These are phyloP conservation scores for Parotocinclus haroldoi DNA, from an alignment of 2,797 vertebrate genomes.

Conservation along the genomic window DNA sequence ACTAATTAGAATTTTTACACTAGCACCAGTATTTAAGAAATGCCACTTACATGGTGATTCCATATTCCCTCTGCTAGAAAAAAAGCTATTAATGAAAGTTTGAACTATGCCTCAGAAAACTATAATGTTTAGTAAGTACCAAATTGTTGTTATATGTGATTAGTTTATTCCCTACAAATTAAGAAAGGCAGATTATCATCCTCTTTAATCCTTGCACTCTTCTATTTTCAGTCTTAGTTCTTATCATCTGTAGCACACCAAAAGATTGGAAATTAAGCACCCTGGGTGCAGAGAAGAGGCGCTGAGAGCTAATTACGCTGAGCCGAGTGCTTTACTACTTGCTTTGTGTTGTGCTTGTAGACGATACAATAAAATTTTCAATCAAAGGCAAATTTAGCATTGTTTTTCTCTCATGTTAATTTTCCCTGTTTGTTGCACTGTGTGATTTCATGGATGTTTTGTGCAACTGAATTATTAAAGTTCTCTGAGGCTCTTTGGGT, in stretches of 20 bases:
- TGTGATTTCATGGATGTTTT: conserved; percentile 23
- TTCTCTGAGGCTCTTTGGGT: conserved; percentile 4
- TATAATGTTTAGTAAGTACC: too few species aligned
- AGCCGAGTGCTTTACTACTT: conserved; percentile 19
- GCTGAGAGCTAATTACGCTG: conserved; percentile 46
- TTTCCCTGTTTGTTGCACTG: conserved; percentile 4
- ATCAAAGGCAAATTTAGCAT: conserved; percentile 35
- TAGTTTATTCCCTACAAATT: too few species aligned
- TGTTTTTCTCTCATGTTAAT: conserved; percentile 13
- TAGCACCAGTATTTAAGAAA: too few species aligned
- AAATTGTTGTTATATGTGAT: too few species aligned
- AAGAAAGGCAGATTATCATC: too few species aligned
- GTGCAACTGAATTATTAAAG: conserved; percentile 23
- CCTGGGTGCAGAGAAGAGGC: conserved; percentile 29
- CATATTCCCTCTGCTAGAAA: too few species aligned
- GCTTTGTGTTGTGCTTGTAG: conserved; percentile 20
- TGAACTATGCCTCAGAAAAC: too few species aligned
- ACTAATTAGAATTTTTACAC: too few species aligned
- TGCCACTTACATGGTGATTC: too few species aligned
- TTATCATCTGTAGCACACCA: conserved; percentile 33
- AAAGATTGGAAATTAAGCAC: conserved; percentile 37
- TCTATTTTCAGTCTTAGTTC: conserved; percentile 12
- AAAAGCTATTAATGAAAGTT: too few species aligned
- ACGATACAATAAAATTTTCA: conserved; percentile 40
- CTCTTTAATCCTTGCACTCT: conserved; percentile 19